Conservation (phyloP, 1,140 invertebrate genomes). For the Drosophila guanche region DNA sequence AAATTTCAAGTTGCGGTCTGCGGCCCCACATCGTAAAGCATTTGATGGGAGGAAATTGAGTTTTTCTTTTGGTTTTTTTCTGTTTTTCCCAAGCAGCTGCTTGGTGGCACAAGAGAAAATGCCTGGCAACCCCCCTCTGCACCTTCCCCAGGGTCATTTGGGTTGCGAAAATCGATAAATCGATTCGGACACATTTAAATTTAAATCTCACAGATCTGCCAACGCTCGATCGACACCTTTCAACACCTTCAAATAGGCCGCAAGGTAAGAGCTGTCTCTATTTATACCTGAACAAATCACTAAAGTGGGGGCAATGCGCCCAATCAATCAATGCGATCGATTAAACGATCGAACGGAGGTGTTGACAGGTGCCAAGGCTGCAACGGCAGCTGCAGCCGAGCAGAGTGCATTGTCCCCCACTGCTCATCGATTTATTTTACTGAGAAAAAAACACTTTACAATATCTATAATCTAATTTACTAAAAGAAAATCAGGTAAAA, state of each 20-base stretch:
- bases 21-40: constrained; percentile 59
- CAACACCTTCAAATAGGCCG: constrained; percentile 53
- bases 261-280: constrained; percentile 40
- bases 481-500: no score
- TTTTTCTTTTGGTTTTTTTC: constrained; percentile 42
- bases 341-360: constrained; percentile 19
- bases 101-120: constrained; percentile 44
- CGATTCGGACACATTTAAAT: constrained; percentile 49
- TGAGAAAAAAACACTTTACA: no score
- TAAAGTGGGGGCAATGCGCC: constrained; percentile 23
- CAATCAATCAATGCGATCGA: constrained; percentile 8
- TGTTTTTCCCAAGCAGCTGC: constrained; percentile 41
- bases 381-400: not conserved
- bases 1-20: constrained; percentile 65
- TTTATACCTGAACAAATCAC: constrained; percentile 48
- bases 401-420: constrained; percentile 8
- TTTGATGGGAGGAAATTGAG: constrained; percentile 80
- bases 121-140: constrained; percentile 17
- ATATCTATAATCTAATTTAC: no score
- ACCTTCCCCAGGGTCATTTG: constrained; percentile 61
- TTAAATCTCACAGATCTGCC: constrained; percentile 53
- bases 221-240: constrained; percentile 58
- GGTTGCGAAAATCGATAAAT: constrained; percentile 65
- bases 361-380: constrained; percentile 59
- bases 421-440: constrained; percentile 15